Percentiles rank a stretch among this genome's conserved stretches.
Evolutionary conservation across 2,888 invertebrate genomes (phyloP).

Genomic region (Crocallis elinguaria): DNA sequence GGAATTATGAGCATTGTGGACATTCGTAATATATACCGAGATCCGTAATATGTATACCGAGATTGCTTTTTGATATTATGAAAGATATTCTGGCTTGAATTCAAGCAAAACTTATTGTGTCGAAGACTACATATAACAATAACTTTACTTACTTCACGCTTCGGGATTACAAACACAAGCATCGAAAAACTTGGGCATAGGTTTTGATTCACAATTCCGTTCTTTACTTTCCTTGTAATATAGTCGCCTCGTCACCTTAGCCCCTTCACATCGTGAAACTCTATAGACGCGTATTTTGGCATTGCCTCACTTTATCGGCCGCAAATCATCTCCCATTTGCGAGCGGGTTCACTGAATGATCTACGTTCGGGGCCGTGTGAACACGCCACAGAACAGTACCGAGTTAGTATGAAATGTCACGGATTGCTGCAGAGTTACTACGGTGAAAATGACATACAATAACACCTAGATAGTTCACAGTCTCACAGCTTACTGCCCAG

Average conservation of each 20-base stretch:
- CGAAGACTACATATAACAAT: no score
- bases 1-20: no score
- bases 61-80: no score
- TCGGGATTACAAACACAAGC: no score
- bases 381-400: neutral
- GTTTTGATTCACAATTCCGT: no score
- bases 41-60: no score
- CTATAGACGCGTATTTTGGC: conserved; percentile 3
- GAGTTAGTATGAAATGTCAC: conserved; percentile 12
- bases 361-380: conserved; percentile 55
- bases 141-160: no score
- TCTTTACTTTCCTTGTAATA: no score
- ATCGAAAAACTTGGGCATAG: no score
- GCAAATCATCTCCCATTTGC: conserved; percentile 29
- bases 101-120: no score
- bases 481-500: conserved; percentile 30
- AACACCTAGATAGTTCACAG: neutral
- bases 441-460: neutral
- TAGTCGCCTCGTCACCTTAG: neutral
- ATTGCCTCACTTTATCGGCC: conserved; percentile 15
- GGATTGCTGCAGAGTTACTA: conserved; percentile 37
- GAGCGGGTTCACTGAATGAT: conserved; percentile 31
- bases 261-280: neutral
- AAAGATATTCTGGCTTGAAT: no score
- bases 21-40: no score